phyloP scores from a whole-genome alignment of 1,140 invertebrate species.

The Pomacea maculata region DNA sequence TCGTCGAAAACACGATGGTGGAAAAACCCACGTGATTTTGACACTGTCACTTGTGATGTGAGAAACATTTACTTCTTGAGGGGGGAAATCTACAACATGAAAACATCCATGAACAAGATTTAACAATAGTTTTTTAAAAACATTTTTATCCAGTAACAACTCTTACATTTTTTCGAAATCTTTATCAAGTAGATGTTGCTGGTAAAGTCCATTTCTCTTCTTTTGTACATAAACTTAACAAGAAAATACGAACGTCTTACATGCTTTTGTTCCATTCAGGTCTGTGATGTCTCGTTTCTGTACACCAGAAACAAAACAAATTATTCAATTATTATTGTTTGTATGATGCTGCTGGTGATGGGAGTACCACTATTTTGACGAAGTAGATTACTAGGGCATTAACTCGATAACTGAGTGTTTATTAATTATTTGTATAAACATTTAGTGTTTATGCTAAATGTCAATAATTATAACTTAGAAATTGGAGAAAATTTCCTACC shows the following conservation, averaged over 20 bases:
- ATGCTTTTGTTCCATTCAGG: constrained; percentile 16
- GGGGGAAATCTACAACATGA: constrained; percentile 6
- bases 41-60: not conserved
- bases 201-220: too few species aligned
- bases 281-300: constrained; percentile 8
- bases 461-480: not conserved
- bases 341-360: too few species aligned
- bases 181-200: too few species aligned
- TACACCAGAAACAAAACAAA: not conserved
- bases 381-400: too few species aligned
- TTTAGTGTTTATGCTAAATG: not conserved
- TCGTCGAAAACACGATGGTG: constrained; percentile 19
- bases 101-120: not conserved
- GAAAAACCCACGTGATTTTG: constrained; percentile 14
- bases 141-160: too few species aligned
- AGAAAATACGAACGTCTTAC: not conserved
- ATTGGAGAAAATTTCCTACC: not conserved
- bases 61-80: constrained; percentile 16
- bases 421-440: not conserved
- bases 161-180: too few species aligned
- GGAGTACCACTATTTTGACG: too few species aligned
- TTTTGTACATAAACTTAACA: not conserved
- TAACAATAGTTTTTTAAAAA: too few species aligned
- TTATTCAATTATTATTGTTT: not conserved
- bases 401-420: not conserved